Conservation (phyloP, 1,140 invertebrate genomes). For the Sitophilus oryzae region DNA sequence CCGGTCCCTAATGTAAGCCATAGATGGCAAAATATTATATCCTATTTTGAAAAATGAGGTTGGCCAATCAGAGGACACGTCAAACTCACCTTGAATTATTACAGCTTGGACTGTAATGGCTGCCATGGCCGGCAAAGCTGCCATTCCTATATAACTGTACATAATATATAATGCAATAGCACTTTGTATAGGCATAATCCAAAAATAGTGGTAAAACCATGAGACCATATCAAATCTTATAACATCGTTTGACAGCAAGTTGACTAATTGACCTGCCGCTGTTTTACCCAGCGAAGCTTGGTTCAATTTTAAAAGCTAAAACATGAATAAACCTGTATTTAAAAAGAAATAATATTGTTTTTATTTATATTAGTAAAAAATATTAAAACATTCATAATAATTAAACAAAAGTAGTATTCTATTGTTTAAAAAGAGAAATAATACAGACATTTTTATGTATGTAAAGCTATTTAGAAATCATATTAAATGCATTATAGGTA, state of each 20-base stretch:
- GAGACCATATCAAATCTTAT: constrained; percentile 52
- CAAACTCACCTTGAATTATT: constrained; percentile 57
- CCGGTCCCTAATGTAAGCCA: too few relatives aligned
- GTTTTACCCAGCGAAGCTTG: constrained; percentile 38
- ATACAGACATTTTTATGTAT: too few relatives aligned
- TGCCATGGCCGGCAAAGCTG: constrained; percentile 55
- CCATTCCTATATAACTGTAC: constrained; percentile 53
- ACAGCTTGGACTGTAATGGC: constrained; percentile 59
- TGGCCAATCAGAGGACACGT: too few relatives aligned
- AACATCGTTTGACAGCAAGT: constrained; percentile 70
- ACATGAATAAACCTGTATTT: constrained; percentile 45
- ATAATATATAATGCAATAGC: constrained; percentile 57
- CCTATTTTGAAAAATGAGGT: too few relatives aligned
- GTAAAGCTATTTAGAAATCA: too few relatives aligned
- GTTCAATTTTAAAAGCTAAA: constrained; percentile 35
- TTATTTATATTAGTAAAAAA: too few relatives aligned
- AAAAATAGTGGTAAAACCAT: constrained; percentile 56
- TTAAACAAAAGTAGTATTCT: too few relatives aligned
- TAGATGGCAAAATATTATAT: too few relatives aligned
- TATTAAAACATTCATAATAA: too few relatives aligned
- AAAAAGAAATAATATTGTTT: constrained; percentile 40
- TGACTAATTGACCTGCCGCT: constrained; percentile 64
- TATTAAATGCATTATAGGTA: too few relatives aligned
- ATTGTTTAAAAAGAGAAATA: too few relatives aligned
- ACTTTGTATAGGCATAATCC: constrained; percentile 70